Percentiles rank a stretch among this genome's conserved stretches.
Conservation (phyloP, 2,113 vertebrate genomes). For the Limanda limanda region DNA sequence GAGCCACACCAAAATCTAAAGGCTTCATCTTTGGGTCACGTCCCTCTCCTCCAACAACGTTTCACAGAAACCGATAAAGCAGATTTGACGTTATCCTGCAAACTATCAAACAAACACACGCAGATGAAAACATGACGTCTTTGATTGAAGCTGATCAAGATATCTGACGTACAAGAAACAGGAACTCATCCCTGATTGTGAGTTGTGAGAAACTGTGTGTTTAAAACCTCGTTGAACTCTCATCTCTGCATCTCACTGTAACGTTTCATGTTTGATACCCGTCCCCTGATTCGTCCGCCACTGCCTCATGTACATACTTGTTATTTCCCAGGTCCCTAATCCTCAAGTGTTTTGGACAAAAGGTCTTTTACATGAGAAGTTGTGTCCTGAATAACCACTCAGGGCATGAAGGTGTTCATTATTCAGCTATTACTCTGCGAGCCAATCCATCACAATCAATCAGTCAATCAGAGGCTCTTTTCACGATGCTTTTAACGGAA, state of each 20-base stretch:
- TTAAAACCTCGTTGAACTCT: not conserved
- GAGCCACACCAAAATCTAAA: too few species aligned
- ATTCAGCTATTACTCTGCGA: conserved; percentile 42
- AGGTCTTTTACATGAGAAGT: conserved; percentile 33
- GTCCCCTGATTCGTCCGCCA: not conserved
- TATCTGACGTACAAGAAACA: too few species aligned
- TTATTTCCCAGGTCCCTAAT: conserved; percentile 31
- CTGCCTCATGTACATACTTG: conserved; percentile 8
- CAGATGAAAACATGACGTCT: too few species aligned
- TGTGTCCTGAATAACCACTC: conserved; percentile 46
- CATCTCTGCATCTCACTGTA: not conserved
- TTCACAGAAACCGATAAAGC: too few species aligned
- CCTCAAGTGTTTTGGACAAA: conserved; percentile 47
- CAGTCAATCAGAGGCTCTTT: conserved; percentile 69
- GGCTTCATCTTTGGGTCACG: too few species aligned
- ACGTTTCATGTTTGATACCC: not conserved
- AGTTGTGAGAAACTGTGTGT: not conserved
- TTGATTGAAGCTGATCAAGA: too few species aligned
- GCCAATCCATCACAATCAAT: conserved; percentile 68
- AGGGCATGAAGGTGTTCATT: conserved; percentile 64
- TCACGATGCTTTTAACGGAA: conserved; percentile 67
- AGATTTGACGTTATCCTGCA: too few species aligned
- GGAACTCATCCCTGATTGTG: too few species aligned
- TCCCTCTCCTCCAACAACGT: too few species aligned
- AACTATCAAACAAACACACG: too few species aligned